Conservation (phyloP, 2,888 invertebrate genomes). For the Heliconius charithonia region DNA sequence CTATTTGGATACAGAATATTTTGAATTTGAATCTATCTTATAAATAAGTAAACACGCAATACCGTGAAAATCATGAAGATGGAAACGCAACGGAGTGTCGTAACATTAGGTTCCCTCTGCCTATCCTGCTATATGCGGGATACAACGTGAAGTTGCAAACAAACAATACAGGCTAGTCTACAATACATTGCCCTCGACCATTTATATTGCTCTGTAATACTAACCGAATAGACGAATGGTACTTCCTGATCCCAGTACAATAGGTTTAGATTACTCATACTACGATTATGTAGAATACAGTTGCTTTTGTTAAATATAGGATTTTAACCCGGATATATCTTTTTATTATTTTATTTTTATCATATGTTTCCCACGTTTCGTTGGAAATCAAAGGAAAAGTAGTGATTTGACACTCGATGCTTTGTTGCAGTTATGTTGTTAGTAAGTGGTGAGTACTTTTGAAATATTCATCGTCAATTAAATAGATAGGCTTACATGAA, state of each 20-base stretch:
- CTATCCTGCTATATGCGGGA: neutral
- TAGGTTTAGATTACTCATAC: slow-evolving; percentile 23
- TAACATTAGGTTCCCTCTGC: neutral
- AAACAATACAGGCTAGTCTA: neutral
- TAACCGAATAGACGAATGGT: slow-evolving; percentile 26
- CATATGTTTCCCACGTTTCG: no score
- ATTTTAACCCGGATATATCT: neutral
- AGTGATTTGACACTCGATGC: no score
- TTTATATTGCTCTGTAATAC: slow-evolving; percentile 15
- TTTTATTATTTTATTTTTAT: neutral
- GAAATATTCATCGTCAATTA: no score
- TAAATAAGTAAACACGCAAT: no score
- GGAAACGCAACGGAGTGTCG: neutral
- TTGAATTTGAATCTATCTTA: no score
- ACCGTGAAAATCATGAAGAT: no score
- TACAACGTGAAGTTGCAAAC: neutral
- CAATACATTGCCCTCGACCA: slow-evolving; percentile 32
- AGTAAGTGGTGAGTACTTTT: no score
- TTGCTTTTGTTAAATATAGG: slow-evolving; percentile 10
- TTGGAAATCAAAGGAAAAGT: no score
- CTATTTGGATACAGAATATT: no score
- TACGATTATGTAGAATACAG: neutral
- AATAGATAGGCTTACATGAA: no score
- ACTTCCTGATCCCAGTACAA: slow-evolving; percentile 31
- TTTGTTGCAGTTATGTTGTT: no score